Base-by-base conservation (phyloP, 2,888 invertebrate species). In the Monoplex corrugatus region DNA sequence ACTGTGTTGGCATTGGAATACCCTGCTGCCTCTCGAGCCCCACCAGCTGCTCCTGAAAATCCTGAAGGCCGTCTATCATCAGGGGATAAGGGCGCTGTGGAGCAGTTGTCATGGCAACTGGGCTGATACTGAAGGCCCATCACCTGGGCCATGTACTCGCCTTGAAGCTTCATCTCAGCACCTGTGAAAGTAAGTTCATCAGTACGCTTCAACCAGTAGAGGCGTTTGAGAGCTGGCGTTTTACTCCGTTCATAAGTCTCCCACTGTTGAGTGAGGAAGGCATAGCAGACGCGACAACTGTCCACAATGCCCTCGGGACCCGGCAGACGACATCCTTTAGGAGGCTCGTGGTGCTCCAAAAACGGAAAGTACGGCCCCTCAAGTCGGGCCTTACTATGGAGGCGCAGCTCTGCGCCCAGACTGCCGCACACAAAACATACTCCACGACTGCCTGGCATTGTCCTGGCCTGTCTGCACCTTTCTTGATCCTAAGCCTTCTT, bases 181-280 rank as follows among this genome's bases (percentile, higher is more conserved):
- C 96, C 96, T 8, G 95, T 98, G 94, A 98, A 98, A 0, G 98
- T 98, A 91, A 98, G 98, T 94, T 98, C 98, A 95, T 99, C 98
- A 93, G 98, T 97, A 93, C 99, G 97, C 96, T 99, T 99, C 96
- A 98, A 97, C 98, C 98, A 98, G 95, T 99, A 99, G 94, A 98
- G 97, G 88, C 99, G 97, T 96, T 98, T 98, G 92, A 97, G 97
- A 95, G 98, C 98, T 0, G 98, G 98, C 93, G 98, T 98, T 95
- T 97, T 97, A 94, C 98, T 98, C 80, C 98, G 97, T 96, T 99
- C 98, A 96, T 98, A 98, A 91, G 97, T 97, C 94, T 98, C 98
- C 99, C 99, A 99, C 96, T 99, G 99, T 96, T 98, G 98, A 89
- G 97, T 97, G 80, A 99, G 97, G 94, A 98, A 97, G 87, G 98